Evolutionary conservation across 2,797 vertebrate species (phyloP), one percentile per base, ranked within the genome.

Genomic region (Sebastes iracundus): DNA sequence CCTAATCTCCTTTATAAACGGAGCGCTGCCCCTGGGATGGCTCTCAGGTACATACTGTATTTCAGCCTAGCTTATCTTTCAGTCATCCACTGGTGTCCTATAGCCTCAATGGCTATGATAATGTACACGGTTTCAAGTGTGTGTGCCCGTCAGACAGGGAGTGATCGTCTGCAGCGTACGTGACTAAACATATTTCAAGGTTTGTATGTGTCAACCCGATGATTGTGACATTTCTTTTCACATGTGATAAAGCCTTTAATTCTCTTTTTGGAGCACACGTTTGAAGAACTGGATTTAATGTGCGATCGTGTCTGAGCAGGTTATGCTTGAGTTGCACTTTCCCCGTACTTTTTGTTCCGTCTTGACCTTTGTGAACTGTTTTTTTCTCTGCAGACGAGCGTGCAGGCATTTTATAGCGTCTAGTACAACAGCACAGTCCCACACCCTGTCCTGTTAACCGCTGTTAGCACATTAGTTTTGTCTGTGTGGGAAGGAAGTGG

Each of bases 1-100:
- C 66, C 62, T 86, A 80, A 84, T 87, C 78, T 83, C 35, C 84
- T 72, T 88, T 76, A 82, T 83, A 77, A 81, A 66, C 28, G 22
- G 62, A 79, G 75, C 62, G 12, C 72, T 71, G 82, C 84, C 86
- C 83, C 79, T 82, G 88, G 83, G 82, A 87, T 79, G 61, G 68
- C 78, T 89, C 73, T 81, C 27, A 59, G 69, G 88, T 82, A 58
- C 87, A 82, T 84, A 90, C 88, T 90, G 87, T 88, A 83, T 93
- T 92, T 92, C 93, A 93, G 79, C 28, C 60, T 28, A 65, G 83
- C 86, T 93, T 88, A 77, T 87, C 87, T 91, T 94, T 91, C 89
- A 90, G 58, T 27, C 67, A 35, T 79, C 53, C 35, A 4, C 80
- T 18, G 77, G 88, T 92, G 88, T 91, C 85, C 71, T 81, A 32